These are phyloP conservation scores for Netelia fuscicornis DNA, from an alignment of 2,888 invertebrate species.

Conservation along the genomic window DNA sequence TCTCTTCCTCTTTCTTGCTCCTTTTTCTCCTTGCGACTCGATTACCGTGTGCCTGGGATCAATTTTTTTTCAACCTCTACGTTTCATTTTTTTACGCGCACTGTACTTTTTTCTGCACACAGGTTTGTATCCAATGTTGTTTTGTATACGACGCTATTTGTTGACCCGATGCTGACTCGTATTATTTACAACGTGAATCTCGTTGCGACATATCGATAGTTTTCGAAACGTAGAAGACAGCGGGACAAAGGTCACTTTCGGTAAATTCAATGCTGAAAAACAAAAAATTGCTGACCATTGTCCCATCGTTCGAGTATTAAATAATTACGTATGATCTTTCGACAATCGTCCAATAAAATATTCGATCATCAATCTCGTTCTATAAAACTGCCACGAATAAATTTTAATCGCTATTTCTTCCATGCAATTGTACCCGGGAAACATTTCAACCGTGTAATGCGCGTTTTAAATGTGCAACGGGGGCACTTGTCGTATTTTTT, in stretches of 20 bases:
- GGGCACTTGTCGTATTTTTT: neutral
- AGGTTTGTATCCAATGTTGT: neutral
- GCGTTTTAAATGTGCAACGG: conserved; percentile 23
- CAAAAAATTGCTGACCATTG: neutral
- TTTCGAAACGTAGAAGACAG: neutral
- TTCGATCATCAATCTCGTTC: neutral
- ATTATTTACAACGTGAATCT: neutral
- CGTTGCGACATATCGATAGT: neutral
- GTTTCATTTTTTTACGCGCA: conserved; percentile 7
- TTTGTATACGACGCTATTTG: neutral
- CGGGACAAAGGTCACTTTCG: too few relatives aligned
- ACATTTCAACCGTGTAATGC: conserved; percentile 33
- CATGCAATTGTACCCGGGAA: conserved; percentile 26
- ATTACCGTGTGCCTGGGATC: conserved; percentile 4
- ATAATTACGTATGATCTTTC: neutral
- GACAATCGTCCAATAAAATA: neutral
- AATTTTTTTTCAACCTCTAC: conserved; percentile 14
- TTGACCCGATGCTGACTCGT: neutral
- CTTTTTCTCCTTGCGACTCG: neutral
- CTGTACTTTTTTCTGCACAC: conserved; percentile 2
- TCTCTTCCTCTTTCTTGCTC: neutral
- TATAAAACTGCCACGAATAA: neutral
- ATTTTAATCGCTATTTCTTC: conserved; percentile 33
- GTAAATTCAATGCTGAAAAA: too few relatives aligned
- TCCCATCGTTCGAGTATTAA: neutral